Percentiles rank a stretch among this genome's conserved stretches.
These are phyloP conservation scores for Eurois occulta DNA, from an alignment of 2,888 invertebrate genomes.

Conservation along the genomic window DNA sequence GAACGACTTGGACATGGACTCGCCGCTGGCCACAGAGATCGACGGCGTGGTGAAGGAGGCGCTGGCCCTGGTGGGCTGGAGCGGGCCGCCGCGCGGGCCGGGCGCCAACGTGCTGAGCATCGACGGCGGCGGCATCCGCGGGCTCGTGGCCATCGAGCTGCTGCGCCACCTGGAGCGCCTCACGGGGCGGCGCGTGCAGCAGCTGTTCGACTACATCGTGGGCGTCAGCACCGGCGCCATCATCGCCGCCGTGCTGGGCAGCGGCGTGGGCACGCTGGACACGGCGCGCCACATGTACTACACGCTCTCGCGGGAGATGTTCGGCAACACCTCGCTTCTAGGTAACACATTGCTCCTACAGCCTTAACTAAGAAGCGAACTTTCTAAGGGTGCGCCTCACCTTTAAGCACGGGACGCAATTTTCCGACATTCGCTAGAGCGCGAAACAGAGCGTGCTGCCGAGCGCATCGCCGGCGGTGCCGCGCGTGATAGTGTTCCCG, in stretches of 20 bases:
- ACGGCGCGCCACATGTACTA: slow-evolving; percentile 84
- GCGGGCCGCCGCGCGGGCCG: slow-evolving; percentile 92
- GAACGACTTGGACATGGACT: slow-evolving; percentile 76
- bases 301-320: slow-evolving; percentile 86
- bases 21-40: slow-evolving; percentile 73
- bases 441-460: neutral
- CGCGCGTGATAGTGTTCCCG: neutral
- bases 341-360: slow-evolving; percentile 33
- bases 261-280: slow-evolving; percentile 82
- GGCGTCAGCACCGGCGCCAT: slow-evolving; percentile 97
- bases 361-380: too few relatives aligned
- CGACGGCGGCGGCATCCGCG: slow-evolving; percentile 97
- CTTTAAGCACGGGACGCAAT: too few relatives aligned
- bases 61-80: slow-evolving; percentile 93
- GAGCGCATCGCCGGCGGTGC: too few relatives aligned
- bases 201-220: slow-evolving; percentile 96
- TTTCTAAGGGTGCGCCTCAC: too few relatives aligned
- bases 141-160: slow-evolving; percentile 96
- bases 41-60: slow-evolving; percentile 82
- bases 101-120: slow-evolving; percentile 96
- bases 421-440: too few relatives aligned
- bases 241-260: slow-evolving; percentile 93
- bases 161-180: slow-evolving; percentile 94
- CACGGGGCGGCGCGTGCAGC: slow-evolving; percentile 92
- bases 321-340: slow-evolving; percentile 85